A percentile compares a stretch with the other conserved stretches of the same genome.
Evolutionary conservation across 2,113 vertebrate genomes (phyloP).

Genomic region (Phalacrocorax brasilianus): DNA sequence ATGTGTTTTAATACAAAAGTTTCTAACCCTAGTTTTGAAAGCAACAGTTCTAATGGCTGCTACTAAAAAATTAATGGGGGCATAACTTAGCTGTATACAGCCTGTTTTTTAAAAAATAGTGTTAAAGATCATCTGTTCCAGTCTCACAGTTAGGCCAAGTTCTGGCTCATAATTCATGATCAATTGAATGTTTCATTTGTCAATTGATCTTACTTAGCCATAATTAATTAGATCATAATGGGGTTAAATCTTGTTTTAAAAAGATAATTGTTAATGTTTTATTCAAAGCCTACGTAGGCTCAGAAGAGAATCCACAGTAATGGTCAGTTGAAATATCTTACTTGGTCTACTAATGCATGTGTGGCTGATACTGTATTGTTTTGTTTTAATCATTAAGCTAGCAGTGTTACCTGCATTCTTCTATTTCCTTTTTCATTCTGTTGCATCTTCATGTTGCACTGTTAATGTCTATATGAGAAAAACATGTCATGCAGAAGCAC

Average conservation of each 20-base stretch:
- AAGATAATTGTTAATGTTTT: constrained; percentile 78
- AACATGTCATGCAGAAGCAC: constrained; percentile 71
- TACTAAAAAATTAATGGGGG: not conserved
- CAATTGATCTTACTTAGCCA: constrained; percentile 61
- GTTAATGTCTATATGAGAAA: constrained; percentile 63
- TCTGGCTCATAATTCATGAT: constrained; percentile 56
- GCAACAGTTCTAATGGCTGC: not conserved
- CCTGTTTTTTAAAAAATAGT: not conserved
- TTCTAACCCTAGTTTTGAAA: constrained; percentile 5
- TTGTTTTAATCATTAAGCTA: constrained; percentile 70
- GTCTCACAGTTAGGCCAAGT: constrained; percentile 21
- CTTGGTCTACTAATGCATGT: constrained; percentile 81
- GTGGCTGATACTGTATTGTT: constrained; percentile 68
- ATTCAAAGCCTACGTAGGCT: constrained; percentile 92
- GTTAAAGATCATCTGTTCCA: constrained; percentile 32
- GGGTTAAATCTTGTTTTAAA: constrained; percentile 73
- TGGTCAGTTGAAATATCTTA: constrained; percentile 90
- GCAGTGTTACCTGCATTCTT: constrained; percentile 68
- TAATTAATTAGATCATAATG: constrained; percentile 67
- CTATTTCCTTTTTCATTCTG: constrained; percentile 72
- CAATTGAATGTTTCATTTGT: constrained; percentile 68
- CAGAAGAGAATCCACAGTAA: constrained; percentile 87
- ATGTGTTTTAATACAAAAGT: not conserved
- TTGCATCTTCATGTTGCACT: constrained; percentile 74
- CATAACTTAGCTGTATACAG: not conserved